These are phyloP conservation scores for Dryocosmus kuriphilus DNA, from an alignment of 2,888 invertebrate genomes.

Conservation along the genomic window DNA sequence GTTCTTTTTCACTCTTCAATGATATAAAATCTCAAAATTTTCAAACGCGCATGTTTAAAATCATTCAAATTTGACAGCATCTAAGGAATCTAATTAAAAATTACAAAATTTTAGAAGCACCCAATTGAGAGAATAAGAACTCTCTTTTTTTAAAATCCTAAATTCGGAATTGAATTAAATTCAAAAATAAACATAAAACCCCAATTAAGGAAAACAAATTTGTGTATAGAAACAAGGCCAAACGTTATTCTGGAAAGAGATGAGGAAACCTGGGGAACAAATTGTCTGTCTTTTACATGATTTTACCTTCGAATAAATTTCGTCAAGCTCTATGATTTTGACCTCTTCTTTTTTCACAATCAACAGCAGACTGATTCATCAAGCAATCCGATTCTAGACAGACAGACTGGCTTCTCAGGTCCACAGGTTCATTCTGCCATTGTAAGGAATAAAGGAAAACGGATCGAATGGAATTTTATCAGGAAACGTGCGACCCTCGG, in stretches of 20 bases:
- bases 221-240: background rate
- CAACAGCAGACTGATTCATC: background rate
- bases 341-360: conserved; percentile 3
- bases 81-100: too few relatives aligned
- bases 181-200: too few relatives aligned
- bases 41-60: too few relatives aligned
- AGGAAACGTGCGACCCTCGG: conserved; percentile 21
- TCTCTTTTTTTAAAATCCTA: too few relatives aligned
- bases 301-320: conserved; percentile 9
- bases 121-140: too few relatives aligned
- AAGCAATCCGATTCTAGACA: background rate
- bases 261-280: background rate
- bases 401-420: conserved; percentile 10
- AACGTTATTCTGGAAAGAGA: background rate
- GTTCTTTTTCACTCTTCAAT: too few relatives aligned
- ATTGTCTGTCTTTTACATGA: background rate
- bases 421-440: background rate
- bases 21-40: too few relatives aligned
- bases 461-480: background rate
- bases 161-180: too few relatives aligned
- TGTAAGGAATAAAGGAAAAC: conserved; percentile 9
- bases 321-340: background rate
- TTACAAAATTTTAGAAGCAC: too few relatives aligned
- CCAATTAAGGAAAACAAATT: background rate
- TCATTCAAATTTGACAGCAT: too few relatives aligned